phyloP scores from a whole-genome alignment of 2,888 invertebrate genomes.

The Coleophora deauratella region DNA sequence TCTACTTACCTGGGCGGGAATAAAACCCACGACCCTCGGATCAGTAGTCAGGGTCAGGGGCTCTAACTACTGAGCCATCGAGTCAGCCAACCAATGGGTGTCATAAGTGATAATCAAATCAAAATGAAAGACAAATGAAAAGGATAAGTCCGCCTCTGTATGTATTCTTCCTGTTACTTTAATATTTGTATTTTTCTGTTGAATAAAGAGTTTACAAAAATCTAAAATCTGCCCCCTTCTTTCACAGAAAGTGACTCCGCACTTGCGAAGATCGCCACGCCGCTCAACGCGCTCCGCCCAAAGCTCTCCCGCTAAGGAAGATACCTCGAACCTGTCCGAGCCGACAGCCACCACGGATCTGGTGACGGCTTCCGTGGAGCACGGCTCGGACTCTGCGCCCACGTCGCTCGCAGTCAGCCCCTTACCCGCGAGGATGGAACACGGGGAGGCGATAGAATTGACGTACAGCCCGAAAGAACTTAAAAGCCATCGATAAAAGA shows the following conservation, averaged over 20 bases:
- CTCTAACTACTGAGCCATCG: no score
- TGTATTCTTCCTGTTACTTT: no score
- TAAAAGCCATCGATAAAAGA: background rate
- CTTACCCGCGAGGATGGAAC: slow-evolving; percentile 27
- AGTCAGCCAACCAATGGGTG: no score
- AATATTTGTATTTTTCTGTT: no score
- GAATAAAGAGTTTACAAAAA: no score
- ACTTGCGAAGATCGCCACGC: slow-evolving; percentile 37
- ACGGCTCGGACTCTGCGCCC: slow-evolving; percentile 41
- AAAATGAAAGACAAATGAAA: no score
- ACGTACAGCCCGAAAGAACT: slow-evolving; percentile 27
- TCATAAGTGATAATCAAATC: no score
- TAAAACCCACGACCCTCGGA: no score
- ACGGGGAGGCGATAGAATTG: slow-evolving; percentile 42
- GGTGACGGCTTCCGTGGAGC: slow-evolving; percentile 51
- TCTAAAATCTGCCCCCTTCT: background rate
- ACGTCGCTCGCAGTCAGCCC: slow-evolving; percentile 44
- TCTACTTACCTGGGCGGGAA: background rate
- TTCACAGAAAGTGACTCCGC: slow-evolving; percentile 51
- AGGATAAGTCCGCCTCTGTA: no score
- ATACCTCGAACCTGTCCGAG: slow-evolving; percentile 49
- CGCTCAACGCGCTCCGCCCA: slow-evolving; percentile 30
- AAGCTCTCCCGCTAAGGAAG: slow-evolving; percentile 41
- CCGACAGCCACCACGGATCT: slow-evolving; percentile 55
- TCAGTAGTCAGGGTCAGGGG: no score